Evolutionary conservation across 2,888 invertebrate species (phyloP), one percentile per base, ranked within the genome.

Genomic region (Scaptomyza reducta): DNA sequence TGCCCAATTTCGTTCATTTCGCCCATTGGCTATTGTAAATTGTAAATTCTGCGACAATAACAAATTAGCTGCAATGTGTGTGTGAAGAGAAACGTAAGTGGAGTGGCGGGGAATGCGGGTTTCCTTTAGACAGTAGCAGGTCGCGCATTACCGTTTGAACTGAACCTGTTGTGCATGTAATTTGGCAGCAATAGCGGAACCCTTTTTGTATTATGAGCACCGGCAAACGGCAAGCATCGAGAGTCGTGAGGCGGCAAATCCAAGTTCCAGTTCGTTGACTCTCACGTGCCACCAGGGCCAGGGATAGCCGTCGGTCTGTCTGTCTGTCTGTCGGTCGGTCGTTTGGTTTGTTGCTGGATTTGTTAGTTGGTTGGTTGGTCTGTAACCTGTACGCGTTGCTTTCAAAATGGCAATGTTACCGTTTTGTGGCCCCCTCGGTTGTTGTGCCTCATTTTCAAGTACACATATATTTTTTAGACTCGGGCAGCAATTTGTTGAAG

Each of bases 1-100:
- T 33, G 50, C 11, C 38, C 38, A n/a, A 33, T 45, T n/a, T 57
- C 54, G 57, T 11, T 27, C 45, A 44, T 44, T 44, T 45, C 11
- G 42, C 44, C 13, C 44, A 44, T 44, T 67, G 70, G 47, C 61
- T 59, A n/a, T n/a, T n/a, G n/a, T n/a, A 68, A 22, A 22, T 65
- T 68, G 80, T 66, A 77, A 86, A 83, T 74, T 80, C 87, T 82
- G 87, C 86, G 86, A 82, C 88, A 88, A 86, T 82, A 82, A 86
- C 86, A 79, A 79, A 82, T 88, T 88, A 88, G 83, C 74, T 83
- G 78, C 60, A 62, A 58, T 69, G 71, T 78, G 78, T 66, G 68
- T 70, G n/a, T 35, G 35, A 14, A 42, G n/a, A 16, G 13, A 18
- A 22, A 22, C 22, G n/a, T 18, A 3, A 16, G n/a, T 31, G 29